Evolutionary conservation across 2,797 vertebrate genomes (phyloP), one percentile per base, ranked within the genome.

Genomic region (Manis javanica): DNA sequence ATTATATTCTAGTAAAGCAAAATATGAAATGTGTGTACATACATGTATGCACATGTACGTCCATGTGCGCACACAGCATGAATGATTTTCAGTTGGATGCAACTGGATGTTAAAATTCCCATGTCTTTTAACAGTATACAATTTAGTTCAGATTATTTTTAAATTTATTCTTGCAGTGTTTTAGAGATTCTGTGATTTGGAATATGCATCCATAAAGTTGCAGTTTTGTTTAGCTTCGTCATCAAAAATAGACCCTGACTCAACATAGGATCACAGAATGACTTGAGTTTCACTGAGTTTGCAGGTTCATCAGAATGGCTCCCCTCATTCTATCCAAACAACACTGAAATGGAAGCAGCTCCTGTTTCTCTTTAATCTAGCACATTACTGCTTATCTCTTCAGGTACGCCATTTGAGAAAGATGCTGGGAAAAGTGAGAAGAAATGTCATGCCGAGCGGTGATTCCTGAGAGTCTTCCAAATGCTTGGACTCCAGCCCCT

Each of bases 1-100:
- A 87, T 85, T 75, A 95, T 92, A 84, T 84, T 91, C 87, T 57
- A 91, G 39, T 74, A 94, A 96, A 97, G 72, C 68, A 96, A 96
- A 97, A 93, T 93, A 95, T 79, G 42, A 95, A 95, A 83, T 66
- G 37, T 68, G 64, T 79, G 18, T 71, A 74, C 14, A 86, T 13
- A 26, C 34, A 15, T 14, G 39, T 7, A 55, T 16, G 74, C 4
- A 95, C 59, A 87, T 9, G 57, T 51, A 81, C 31, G 83, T 46
- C 46, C 9, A 11, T 46, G 46, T 11, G 46, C 71, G 71, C 4
- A 68, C 23, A 39, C 29, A 92, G 46, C 66, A 86, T 23, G 78
- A 15, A 86, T 5, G 55, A 63, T 74, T 95, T 97, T 96, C 86
- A 92, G 86, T 86, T 86, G 57, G 31, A 81, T 83, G 74, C 77